Base-by-base conservation (phyloP, 2,888 invertebrate genomes). In the Agrochola lota region DNA sequence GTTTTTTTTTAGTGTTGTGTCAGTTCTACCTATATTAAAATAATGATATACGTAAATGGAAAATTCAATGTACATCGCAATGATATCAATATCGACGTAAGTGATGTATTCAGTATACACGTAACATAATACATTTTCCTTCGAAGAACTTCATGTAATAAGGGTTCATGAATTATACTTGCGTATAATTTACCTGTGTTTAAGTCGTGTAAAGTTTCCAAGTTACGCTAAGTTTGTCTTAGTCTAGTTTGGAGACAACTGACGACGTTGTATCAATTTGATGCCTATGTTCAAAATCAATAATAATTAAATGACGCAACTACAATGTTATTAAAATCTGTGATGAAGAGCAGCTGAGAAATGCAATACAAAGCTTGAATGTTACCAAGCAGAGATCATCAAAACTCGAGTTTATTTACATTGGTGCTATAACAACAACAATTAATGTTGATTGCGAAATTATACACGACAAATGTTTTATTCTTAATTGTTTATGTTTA, bases 191-290 rank as follows among this genome's bases (percentile, higher is more conserved):
- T 78, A 71, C 52, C 70, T 80, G 67, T 83, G 70, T 77, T 77
- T 72, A 9, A 71, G 74, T 88, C 77, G 83, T 74, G 43, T 71
- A 66, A 59, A 73, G 85, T 91, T 91, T 94, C 93, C 91, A 83
- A 84, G 84, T 90, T 91, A 90, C 84, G 84, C 94, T 94, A 94
- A 92, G 93, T 85, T 57, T 68, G 89, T 72, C 93, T 94, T 94
- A 94, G 90, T 91, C 81, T 91, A 89, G 89, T 85, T 79, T 84
- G 91, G 92, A 92, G 91, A 91, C 82, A 78, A 59, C 69, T 81
- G 74, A 73, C 87, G 87, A 85, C 87, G 83, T 80, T 86, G 63
- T 74, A 73, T 74, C 46, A 68, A 71, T 76, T 66, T 8, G 3
- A 67, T 63, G 2, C 1, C 26, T 57, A 85, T 75, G 72, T 71